Evolutionary conservation across 1,140 invertebrate species (phyloP), one percentile per base, ranked within the genome.

Genomic region (Solenopsis fugax): DNA sequence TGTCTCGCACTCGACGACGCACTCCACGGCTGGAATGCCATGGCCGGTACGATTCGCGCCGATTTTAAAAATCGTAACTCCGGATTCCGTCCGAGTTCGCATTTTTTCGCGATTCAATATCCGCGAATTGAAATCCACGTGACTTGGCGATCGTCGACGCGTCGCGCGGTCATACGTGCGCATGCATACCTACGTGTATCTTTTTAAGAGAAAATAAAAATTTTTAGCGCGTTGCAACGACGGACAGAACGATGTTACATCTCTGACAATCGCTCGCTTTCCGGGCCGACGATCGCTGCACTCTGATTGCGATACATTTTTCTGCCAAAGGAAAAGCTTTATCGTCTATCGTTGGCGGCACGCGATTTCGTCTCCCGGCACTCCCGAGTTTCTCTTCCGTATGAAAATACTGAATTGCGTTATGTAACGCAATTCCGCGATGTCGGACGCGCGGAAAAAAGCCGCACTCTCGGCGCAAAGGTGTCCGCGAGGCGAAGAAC

Each of bases 361-460:
- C 34, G 18, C 62, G 48, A 73, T 73, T 60, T 60, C 10, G 21
- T 41, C 29, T 41, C n/a, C n/a, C 64, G 24, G 52, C 29, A 29
- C 45, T 4, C 34, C 37, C 48, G 18, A 58, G 34, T 50, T 65
- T 65, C n/a, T 81, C 29, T 24, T 48, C 12, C 0, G 12, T 21
- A 60, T 73, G 34, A 84, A 82, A 78, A 78, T n/a, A 34, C 18
- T 78, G n/a, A 78, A 84, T 75, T 50, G 29, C 37, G 21, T 81
- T 81, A 71, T 16, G 45, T 75, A 73, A 82, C 50, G 21, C 41
- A 52, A 60, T 84, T 84, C 12, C 13, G 41, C 18, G 41, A 73
- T 41, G 80, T 58, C n/a, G 41, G 41, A 60, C 24, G 37, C 54
- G 5, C 54, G 37, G 54, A 50, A 82, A 73, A 60, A 82, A 73